Conservation (phyloP, 2,888 invertebrate species). For the Drosophila melanosoma region DNA sequence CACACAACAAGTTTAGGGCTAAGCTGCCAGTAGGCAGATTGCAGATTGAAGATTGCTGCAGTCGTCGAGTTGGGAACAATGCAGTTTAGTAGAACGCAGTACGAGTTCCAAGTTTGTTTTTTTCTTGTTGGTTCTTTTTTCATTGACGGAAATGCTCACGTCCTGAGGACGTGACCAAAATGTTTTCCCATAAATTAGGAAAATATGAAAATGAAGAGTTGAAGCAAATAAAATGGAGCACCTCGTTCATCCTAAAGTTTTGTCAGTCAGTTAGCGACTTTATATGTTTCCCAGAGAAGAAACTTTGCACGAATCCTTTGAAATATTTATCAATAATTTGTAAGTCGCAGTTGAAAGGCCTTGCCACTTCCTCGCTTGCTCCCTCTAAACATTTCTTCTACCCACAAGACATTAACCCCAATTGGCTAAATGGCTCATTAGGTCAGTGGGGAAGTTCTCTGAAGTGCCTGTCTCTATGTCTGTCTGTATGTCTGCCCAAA, state of each 20-base stretch:
- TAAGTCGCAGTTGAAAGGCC: slow-evolving; percentile 46
- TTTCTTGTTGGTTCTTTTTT: slow-evolving; percentile 30
- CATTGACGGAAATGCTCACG: slow-evolving; percentile 75
- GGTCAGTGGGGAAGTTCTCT: slow-evolving; percentile 73
- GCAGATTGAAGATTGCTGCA: slow-evolving; percentile 40
- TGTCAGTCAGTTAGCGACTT: slow-evolving; percentile 58
- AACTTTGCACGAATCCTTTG: slow-evolving; percentile 65
- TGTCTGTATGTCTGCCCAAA: slow-evolving; percentile 12
- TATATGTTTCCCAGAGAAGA: slow-evolving; percentile 50
- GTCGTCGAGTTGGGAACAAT: slow-evolving; percentile 35
- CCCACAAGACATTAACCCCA: slow-evolving; percentile 76
- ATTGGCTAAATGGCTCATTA: slow-evolving; percentile 83
- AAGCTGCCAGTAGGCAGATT: slow-evolving; percentile 19
- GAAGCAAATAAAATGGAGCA: slow-evolving; percentile 38
- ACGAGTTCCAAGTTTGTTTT: slow-evolving; percentile 19
- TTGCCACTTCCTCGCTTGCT: background rate
- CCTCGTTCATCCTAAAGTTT: slow-evolving; percentile 31
- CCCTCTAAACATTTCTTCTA: slow-evolving; percentile 6
- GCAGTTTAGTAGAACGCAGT: slow-evolving; percentile 43
- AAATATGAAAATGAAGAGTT: slow-evolving; percentile 76
- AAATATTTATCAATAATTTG: slow-evolving; percentile 71
- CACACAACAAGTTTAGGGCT: slow-evolving; percentile 29
- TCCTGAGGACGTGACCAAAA: slow-evolving; percentile 70
- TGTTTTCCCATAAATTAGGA: slow-evolving; percentile 68
- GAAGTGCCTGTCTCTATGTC: slow-evolving; percentile 18